Evolutionary conservation across 1,140 invertebrate species (phyloP).

Genomic region (Rhagoletis zephyria): DNA sequence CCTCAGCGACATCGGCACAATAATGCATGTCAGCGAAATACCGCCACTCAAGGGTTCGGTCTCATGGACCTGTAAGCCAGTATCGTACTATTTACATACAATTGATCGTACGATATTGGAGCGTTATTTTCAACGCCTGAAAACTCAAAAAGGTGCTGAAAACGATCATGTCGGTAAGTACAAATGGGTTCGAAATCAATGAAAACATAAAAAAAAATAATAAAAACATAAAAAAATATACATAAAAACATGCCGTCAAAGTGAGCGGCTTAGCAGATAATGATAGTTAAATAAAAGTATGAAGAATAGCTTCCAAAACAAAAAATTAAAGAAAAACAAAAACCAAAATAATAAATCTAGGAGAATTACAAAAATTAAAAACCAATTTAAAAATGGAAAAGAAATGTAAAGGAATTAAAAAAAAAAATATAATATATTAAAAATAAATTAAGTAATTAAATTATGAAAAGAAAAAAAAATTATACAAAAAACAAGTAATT

Average conservation of each 20-base stretch:
- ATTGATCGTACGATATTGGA: conserved; percentile 97
- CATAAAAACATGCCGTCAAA: not conserved
- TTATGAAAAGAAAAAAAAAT: too few relatives aligned
- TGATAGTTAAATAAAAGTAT: not conserved
- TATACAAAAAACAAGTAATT: too few relatives aligned
- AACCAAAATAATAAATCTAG: too few relatives aligned
- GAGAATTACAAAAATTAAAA: too few relatives aligned
- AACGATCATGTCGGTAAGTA: conserved; percentile 71
- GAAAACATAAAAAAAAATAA: not conserved
- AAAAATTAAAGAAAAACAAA: too few relatives aligned
- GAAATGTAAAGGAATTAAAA: too few relatives aligned
- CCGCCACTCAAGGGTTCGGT: conserved; percentile 94
- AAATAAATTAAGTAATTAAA: too few relatives aligned
- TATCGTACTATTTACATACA: conserved; percentile 97
- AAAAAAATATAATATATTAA: too few relatives aligned
- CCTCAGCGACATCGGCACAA: conserved; percentile 94
- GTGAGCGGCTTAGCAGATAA: not conserved
- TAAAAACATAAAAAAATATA: not conserved
- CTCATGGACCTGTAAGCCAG: conserved; percentile 97
- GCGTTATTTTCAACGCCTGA: conserved; percentile 93
- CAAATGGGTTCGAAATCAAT: not conserved
- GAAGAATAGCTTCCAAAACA: not conserved
- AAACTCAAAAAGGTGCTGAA: conserved; percentile 87
- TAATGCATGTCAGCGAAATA: conserved; percentile 98
- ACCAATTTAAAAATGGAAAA: too few relatives aligned